phyloP scores from a whole-genome alignment of 2,888 invertebrate genomes.

The Tinea semifulvella region DNA sequence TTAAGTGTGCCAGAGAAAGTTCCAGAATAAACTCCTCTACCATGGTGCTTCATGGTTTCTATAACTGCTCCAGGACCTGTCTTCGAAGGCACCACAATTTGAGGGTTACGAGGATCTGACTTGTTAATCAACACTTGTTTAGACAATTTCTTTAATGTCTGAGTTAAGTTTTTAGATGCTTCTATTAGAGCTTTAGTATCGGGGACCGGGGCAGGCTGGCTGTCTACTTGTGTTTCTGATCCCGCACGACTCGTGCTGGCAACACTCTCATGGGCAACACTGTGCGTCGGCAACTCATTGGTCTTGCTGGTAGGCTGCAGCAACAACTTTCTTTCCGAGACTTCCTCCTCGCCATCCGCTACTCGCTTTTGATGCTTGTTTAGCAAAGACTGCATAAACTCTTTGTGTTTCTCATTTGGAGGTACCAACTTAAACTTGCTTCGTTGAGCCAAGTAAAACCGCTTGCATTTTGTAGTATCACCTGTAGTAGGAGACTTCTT shows the following conservation, averaged over 20 bases:
- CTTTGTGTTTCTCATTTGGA: constrained; percentile 58
- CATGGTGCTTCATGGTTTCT: constrained; percentile 92
- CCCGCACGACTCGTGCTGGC: constrained; percentile 15
- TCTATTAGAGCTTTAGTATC: constrained; percentile 85
- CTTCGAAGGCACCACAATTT: constrained; percentile 51
- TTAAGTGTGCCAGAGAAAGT: constrained; percentile 95
- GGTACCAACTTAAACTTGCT: constrained; percentile 61
- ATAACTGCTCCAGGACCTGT: constrained; percentile 79
- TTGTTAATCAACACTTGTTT: constrained; percentile 86
- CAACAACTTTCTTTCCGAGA: constrained; percentile 43
- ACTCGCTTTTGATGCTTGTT: constrained; percentile 61
- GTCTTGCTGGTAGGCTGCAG: constrained; percentile 32
- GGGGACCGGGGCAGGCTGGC: constrained; percentile 43
- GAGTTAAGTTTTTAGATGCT: constrained; percentile 90
- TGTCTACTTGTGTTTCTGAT: constrained; percentile 40
- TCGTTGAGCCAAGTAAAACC: constrained; percentile 60
- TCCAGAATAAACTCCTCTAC: constrained; percentile 95
- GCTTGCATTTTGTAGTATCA: constrained; percentile 58
- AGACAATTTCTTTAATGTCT: constrained; percentile 88
- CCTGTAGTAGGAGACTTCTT: constrained; percentile 45
- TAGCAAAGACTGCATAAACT: constrained; percentile 60
- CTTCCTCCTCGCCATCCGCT: constrained; percentile 42
- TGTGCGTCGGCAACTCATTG: not conserved
- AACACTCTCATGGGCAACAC: constrained; percentile 17
- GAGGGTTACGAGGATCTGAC: constrained; percentile 55